Percentiles rank a stretch among this genome's conserved stretches.
Evolutionary conservation across 2,113 vertebrate species (phyloP).

Genomic region (Saiga tatarica): DNA sequence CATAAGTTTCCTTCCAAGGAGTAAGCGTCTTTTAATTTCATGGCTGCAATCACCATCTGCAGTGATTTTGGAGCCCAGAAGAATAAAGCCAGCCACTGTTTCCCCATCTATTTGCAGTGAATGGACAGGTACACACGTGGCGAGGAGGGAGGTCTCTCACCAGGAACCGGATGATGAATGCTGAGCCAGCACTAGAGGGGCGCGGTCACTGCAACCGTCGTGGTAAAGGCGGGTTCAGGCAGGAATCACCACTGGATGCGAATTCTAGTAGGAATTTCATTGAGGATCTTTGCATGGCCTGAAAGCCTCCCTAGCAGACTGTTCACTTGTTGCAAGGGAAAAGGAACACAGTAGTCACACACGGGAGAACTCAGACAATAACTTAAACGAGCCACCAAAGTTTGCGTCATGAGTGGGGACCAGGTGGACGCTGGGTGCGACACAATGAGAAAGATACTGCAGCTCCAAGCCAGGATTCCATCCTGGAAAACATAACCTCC

Average conservation of each 20-base stretch:
- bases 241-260: background rate
- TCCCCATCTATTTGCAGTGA: background rate
- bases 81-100: no score
- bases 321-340: background rate
- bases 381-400: background rate
- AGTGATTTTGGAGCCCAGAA: no score
- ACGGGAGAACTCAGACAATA: background rate
- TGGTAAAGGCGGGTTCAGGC: background rate
- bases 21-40: no score
- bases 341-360: background rate
- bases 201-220: background rate
- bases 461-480: no score
- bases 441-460: background rate
- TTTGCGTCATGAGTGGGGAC: fast-evolving
- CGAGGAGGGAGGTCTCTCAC: background rate
- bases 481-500: background rate
- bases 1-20: no score
- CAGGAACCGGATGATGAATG: background rate
- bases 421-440: fast-evolving
- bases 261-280: background rate
- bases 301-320: background rate
- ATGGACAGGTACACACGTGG: background rate
- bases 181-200: background rate
- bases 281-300: background rate
- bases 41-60: no score